Conservation (phyloP, 1,140 invertebrate genomes). For the Sogatella furcifera region DNA sequence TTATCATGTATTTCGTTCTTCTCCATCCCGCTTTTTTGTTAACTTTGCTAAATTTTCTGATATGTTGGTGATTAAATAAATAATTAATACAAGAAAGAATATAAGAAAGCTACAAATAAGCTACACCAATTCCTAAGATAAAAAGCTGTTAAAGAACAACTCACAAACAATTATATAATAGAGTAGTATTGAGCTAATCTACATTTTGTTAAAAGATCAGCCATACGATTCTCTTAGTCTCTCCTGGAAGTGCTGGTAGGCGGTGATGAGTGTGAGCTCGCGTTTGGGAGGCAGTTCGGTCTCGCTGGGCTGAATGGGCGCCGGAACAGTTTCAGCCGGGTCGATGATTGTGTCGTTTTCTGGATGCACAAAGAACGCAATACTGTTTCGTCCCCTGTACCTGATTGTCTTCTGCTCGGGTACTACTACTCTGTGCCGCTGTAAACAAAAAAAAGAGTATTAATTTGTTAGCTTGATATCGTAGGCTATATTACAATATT, state of each 20-base stretch:
- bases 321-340: slow-evolving; percentile 39
- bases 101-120: too few relatives aligned
- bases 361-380: slow-evolving; percentile 68
- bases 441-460: slow-evolving; percentile 20
- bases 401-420: slow-evolving; percentile 47
- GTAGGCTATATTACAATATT: too few relatives aligned
- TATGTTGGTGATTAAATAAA: too few relatives aligned
- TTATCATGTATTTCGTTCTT: too few relatives aligned
- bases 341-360: slow-evolving; percentile 45
- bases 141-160: too few relatives aligned
- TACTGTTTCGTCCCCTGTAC: slow-evolving; percentile 50
- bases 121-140: too few relatives aligned
- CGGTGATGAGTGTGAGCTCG: slow-evolving; percentile 47
- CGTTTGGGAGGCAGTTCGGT: slow-evolving; percentile 31
- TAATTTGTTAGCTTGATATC: too few relatives aligned
- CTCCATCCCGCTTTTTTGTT: too few relatives aligned
- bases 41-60: too few relatives aligned
- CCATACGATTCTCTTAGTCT: slow-evolving; percentile 56
- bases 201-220: slow-evolving; percentile 22
- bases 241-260: slow-evolving; percentile 55
- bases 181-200: too few relatives aligned
- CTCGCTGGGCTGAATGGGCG: slow-evolving; percentile 27
- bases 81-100: too few relatives aligned
- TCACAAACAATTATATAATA: too few relatives aligned
- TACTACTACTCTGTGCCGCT: slow-evolving; percentile 60